These are phyloP conservation scores for Andrena minutula DNA, from an alignment of 2,888 invertebrate genomes.

Conservation along the genomic window DNA sequence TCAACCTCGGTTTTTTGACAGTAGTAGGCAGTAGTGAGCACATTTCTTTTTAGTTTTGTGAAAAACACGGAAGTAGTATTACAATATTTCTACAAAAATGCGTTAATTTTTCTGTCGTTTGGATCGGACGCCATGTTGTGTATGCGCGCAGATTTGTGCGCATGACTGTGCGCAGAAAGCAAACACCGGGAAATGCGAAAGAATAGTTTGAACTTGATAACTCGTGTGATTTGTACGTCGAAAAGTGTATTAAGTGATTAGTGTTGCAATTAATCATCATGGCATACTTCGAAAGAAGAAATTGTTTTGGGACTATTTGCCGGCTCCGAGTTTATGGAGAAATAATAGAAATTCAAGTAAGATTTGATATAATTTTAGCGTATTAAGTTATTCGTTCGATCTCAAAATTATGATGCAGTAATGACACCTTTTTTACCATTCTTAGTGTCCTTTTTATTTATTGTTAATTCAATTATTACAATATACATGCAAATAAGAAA, in stretches of 20 bases:
- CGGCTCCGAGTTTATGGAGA: neutral
- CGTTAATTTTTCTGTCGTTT: too few relatives aligned
- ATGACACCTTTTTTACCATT: neutral
- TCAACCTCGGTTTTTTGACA: too few relatives aligned
- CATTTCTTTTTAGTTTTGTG: too few relatives aligned
- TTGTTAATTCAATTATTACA: neutral
- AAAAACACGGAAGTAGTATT: too few relatives aligned
- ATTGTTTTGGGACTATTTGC: neutral
- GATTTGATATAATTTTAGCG: neutral
- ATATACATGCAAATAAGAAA: neutral
- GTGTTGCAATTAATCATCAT: neutral
- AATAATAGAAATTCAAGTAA: constrained; percentile 8
- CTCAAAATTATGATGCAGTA: neutral
- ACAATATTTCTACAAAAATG: too few relatives aligned
- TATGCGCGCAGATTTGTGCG: neutral
- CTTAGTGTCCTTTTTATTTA: neutral
- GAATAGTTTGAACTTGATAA: neutral
- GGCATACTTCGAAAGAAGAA: neutral
- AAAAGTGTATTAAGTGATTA: neutral
- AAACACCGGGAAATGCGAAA: neutral
- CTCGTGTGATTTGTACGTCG: neutral
- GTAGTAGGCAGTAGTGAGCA: too few relatives aligned
- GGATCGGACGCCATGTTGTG: too few relatives aligned
- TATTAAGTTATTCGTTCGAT: neutral
- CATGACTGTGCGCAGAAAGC: neutral